Evolutionary conservation across 2,888 invertebrate species (phyloP).

Genomic region (Athrips mouffetella): DNA sequence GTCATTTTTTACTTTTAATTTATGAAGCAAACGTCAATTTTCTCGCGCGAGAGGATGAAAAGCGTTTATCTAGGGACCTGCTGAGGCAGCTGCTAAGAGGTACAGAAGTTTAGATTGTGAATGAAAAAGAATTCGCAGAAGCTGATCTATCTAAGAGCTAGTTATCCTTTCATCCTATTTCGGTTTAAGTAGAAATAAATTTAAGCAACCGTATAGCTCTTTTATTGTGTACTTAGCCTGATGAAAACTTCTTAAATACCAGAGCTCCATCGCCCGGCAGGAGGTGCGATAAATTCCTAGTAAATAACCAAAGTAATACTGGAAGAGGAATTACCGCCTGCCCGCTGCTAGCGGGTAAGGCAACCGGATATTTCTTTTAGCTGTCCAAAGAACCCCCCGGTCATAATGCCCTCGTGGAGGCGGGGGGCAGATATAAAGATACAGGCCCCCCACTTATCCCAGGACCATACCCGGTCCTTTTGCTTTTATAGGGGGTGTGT

Average conservation of each 20-base stretch:
- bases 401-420: slow-evolving; percentile 72
- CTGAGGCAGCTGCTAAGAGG: no score
- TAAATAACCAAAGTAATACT: slow-evolving; percentile 71
- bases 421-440: slow-evolving; percentile 75
- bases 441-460: slow-evolving; percentile 76
- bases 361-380: slow-evolving; percentile 78
- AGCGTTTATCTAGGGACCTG: no score
- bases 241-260: slow-evolving; percentile 33
- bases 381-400: slow-evolving; percentile 77
- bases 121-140: no score
- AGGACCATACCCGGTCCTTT: slow-evolving; percentile 75
- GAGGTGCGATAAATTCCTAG: slow-evolving; percentile 65
- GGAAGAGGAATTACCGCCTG: slow-evolving; percentile 70
- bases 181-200: not conserved
- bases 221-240: slow-evolving; percentile 25
- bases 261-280: slow-evolving; percentile 41
- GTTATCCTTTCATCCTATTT: not conserved
- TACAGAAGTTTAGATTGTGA: no score
- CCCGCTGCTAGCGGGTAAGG: slow-evolving; percentile 60
- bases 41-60: no score
- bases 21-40: no score
- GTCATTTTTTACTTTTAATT: no score
- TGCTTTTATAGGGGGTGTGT: slow-evolving; percentile 79
- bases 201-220: not conserved
- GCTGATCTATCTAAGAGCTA: not conserved